Evolutionary conservation across 2,888 invertebrate species (phyloP), one percentile per base, ranked within the genome.

Genomic region (Perizoma affinitatum): DNA sequence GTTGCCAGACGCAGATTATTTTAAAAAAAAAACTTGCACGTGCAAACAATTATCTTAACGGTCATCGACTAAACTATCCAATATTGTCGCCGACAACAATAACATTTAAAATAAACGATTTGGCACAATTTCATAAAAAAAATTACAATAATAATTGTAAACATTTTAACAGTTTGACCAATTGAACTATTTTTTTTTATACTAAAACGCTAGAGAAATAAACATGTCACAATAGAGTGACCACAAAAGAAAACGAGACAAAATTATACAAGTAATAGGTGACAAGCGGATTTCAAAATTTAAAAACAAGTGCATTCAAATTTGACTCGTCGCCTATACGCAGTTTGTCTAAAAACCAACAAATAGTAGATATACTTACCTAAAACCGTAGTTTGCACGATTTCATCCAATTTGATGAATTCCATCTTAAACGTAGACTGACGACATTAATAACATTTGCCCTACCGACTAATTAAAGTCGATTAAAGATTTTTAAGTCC

Each of bases 151-250:
- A 72, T 65, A 63, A 70, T 69, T 68, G 63, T 76, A 76, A 78
- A 79, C 71, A 70, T 72, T 68, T 78, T 78, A 68, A 57, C 78
- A 65, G 58, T 46, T 69, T 70, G 61, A 67, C 66, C 70, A 60
- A 70, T 75, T 72, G 70, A 63, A 63, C 66, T 68, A 56, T 70
- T 71, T 71, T 71, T 73, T 69, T 65, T 57, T 10, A 63, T 68
- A 47, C 55, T 66, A 67, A 71, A 69, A 73, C 67, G 61, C 66
- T 54, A 66, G 65, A 74, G 68, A 71, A 72, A 85, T 83, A 84
- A 82, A 83, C 65, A 73, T 80, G 78, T 83, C 80, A 73, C 64
- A 70, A 76, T 71, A 58, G 59, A 67, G 70, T 71, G 67, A 71
- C 68, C 70, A 78, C 76, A 75, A 78, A 75, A 73, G 67, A 77